phyloP scores from a whole-genome alignment of 2,888 invertebrate genomes.

The Drosophila leonis region DNA sequence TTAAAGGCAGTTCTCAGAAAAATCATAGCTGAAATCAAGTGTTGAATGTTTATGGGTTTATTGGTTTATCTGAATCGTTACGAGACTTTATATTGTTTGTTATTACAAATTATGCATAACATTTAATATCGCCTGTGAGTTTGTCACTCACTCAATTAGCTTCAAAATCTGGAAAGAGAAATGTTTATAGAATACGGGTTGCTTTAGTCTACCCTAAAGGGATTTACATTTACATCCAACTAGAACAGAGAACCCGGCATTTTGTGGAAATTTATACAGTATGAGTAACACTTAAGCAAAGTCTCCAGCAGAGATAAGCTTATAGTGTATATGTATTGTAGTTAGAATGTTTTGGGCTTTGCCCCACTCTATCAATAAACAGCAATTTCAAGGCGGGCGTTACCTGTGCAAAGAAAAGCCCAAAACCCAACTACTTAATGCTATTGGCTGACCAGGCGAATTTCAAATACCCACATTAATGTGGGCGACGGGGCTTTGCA shows the following conservation, averaged over 20 bases:
- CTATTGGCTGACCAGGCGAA: constrained; percentile 61
- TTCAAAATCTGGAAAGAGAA: no score
- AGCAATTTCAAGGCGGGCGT: constrained; percentile 8
- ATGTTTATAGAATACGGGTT: no score
- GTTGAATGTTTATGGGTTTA: not conserved
- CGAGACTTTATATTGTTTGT: no score
- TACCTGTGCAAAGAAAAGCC: constrained; percentile 45
- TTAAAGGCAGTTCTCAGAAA: no score
- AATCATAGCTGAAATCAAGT: not conserved
- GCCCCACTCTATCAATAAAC: constrained; percentile 8
- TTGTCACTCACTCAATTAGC: no score
- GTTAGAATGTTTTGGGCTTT: constrained; percentile 7
- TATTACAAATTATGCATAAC: no score
- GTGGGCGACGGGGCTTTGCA: not conserved
- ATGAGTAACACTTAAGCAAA: constrained; percentile 1
- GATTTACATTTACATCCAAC: not conserved
- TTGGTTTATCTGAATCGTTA: no score
- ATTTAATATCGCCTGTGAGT: no score
- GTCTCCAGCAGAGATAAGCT: constrained; percentile 8
- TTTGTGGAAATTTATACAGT: constrained; percentile 10
- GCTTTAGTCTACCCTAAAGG: no score
- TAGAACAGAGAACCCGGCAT: not conserved
- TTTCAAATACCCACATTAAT: constrained; percentile 60
- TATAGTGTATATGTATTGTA: not conserved
- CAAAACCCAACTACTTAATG: constrained; percentile 55